These are phyloP conservation scores for Calycopis cecrops DNA, from an alignment of 1,140 invertebrate species.

Conservation along the genomic window DNA sequence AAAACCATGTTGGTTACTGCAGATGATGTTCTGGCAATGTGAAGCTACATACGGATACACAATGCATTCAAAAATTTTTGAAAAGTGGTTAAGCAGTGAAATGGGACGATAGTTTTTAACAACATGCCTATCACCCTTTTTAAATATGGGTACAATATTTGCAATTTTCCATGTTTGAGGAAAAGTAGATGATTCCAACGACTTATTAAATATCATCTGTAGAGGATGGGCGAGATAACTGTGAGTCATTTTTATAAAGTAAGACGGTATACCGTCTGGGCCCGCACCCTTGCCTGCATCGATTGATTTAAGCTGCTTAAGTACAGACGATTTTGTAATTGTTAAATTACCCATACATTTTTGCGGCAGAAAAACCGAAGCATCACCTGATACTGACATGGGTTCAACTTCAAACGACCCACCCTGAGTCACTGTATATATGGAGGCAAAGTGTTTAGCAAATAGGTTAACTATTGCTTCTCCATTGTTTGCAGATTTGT, in stretches of 20 bases:
- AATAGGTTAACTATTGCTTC: conserved; percentile 28
- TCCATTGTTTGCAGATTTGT: conserved; percentile 19
- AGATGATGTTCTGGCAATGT: conserved; percentile 11
- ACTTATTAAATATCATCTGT: conserved; percentile 22
- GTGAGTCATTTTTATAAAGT: conserved; percentile 22
- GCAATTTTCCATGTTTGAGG: conserved; percentile 19
- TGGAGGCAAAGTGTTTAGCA: conserved; percentile 18
- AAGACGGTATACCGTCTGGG: conserved; percentile 20
- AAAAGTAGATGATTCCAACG: conserved; percentile 14
- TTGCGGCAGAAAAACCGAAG: too few species aligned
- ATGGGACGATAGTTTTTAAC: conserved; percentile 23
- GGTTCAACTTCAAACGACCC: background rate
- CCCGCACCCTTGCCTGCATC: conserved; percentile 16
- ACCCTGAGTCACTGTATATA: background rate
- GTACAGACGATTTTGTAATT: too few species aligned
- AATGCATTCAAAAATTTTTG: conserved; percentile 14
- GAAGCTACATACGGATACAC: conserved; percentile 14
- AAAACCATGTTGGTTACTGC: conserved; percentile 21
- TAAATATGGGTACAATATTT: conserved; percentile 21
- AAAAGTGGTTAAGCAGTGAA: conserved; percentile 18
- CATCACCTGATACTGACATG: too few species aligned
- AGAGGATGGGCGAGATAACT: conserved; percentile 20
- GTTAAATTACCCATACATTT: too few species aligned
- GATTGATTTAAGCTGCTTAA: conserved; percentile 11
- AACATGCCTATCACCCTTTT: conserved; percentile 19